Base-by-base conservation (phyloP, 2,888 invertebrate species). In the Philaethria dido region DNA sequence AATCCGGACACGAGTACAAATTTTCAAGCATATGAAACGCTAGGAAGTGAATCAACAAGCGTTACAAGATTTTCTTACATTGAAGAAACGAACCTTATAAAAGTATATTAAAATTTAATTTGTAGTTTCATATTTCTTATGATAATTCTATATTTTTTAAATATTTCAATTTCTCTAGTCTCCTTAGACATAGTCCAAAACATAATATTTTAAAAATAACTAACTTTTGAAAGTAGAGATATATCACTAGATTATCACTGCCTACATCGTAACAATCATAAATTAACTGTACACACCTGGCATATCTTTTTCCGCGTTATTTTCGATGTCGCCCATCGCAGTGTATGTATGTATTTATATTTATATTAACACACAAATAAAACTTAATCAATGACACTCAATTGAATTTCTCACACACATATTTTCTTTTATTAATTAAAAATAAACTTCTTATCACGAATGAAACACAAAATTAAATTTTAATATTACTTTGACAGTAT, bases 271-370 rank as follows among this genome's bases (percentile, higher is more conserved):
- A n/a, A n/a, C n/a, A n/a, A n/a, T n/a, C n/a, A n/a, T 29, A 33
- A 16, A 52, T 33, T 33, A 44, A 47, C 36, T 39, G 33, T 25
- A 74, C 73, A 67, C 61, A 79, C 80, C 79, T 76, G 74, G 70
- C 39, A 66, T 65, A 16, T 74, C 73, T 63, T 76, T 77, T 62
- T 74, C 77, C 16, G 66, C 64, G 29, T 69, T 72, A 71, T 74
- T 74, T 68, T 76, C 77, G 62, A 79, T 76, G 66, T 84, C 81
- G 55, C 76, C 79, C 86, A 86, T 86, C 45, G 29, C 29, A 16
- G 5, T 33, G 1, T 33, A 16, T 29, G 8, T 22, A 20, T 44
- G 60, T n/a, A 57, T 36, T 33, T 62, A 16, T 42, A 2, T 42
- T 18, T 42, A 9, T 42, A 65, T 47, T 50, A 50, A 42, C 20